Evolutionary conservation across 1,140 invertebrate species (phyloP).

Genomic region (Lasioglossum baleicum): DNA sequence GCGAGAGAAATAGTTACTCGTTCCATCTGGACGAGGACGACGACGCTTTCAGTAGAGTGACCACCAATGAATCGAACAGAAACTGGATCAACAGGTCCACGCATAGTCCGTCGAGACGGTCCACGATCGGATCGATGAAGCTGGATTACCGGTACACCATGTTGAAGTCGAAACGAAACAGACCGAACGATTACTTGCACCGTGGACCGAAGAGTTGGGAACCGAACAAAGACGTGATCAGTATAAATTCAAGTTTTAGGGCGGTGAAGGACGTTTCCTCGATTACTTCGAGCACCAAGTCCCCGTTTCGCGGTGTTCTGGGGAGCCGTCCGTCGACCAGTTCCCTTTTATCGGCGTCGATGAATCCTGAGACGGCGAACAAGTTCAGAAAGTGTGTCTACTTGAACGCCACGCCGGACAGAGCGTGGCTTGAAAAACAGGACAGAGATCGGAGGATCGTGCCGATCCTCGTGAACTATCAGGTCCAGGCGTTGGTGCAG

Average conservation of each 20-base stretch:
- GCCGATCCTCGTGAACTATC: slow-evolving; percentile 53
- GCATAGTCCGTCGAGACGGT: slow-evolving; percentile 10
- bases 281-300: slow-evolving; percentile 30
- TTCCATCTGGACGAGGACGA: slow-evolving; percentile 35
- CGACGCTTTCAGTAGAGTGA: slow-evolving; percentile 2
- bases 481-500: slow-evolving; percentile 54
- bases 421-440: neutral
- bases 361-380: neutral
- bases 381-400: slow-evolving; percentile 24
- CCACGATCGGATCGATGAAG: neutral
- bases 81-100: slow-evolving; percentile 22
- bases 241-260: slow-evolving; percentile 7
- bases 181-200: neutral
- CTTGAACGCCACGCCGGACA: neutral
- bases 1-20: slow-evolving; percentile 19
- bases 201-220: neutral
- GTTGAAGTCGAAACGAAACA: slow-evolving; percentile 18
- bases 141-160: slow-evolving; percentile 16
- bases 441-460: slow-evolving; percentile 28
- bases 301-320: slow-evolving; percentile 3
- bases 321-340: slow-evolving; percentile 2
- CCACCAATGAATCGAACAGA: slow-evolving; percentile 12
- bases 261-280: neutral
- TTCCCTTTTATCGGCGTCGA: slow-evolving; percentile 1
- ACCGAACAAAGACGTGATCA: neutral